phyloP scores from a whole-genome alignment of 2,113 vertebrate species.

The Delphinapterus leucas region DNA sequence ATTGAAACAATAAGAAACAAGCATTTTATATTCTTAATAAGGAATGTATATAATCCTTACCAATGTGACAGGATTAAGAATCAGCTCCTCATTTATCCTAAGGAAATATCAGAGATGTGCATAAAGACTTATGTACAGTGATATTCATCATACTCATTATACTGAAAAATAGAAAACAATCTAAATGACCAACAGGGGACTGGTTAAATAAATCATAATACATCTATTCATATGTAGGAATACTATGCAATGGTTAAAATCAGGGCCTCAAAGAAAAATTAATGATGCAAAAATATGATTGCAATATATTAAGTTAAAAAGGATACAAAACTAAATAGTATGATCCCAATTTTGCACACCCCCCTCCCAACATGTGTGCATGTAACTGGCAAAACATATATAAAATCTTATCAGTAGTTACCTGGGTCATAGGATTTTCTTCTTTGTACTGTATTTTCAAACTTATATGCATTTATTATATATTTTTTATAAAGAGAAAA shows the following conservation, averaged over 20 bases:
- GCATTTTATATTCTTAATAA: slow-evolving; percentile 79
- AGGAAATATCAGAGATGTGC: slow-evolving; percentile 80
- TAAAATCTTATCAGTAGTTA: slow-evolving; percentile 66
- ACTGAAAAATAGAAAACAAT: slow-evolving; percentile 80
- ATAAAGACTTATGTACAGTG: slow-evolving; percentile 80
- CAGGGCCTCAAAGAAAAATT: slow-evolving; percentile 73
- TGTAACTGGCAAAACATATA: slow-evolving; percentile 65
- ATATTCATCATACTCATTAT: slow-evolving; percentile 78
- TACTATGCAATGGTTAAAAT: slow-evolving; percentile 74
- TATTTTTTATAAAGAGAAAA: slow-evolving; percentile 61
- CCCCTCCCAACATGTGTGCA: slow-evolving; percentile 65
- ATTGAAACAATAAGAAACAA: slow-evolving; percentile 78
- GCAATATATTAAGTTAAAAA: slow-evolving; percentile 68
- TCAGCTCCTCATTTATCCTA: slow-evolving; percentile 81
- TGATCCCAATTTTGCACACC: slow-evolving; percentile 52
- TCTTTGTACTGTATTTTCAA: slow-evolving; percentile 66
- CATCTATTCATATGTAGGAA: slow-evolving; percentile 76
- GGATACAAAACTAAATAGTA: slow-evolving; percentile 57
- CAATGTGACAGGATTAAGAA: slow-evolving; percentile 80
- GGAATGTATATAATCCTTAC: slow-evolving; percentile 80
- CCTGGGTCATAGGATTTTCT: slow-evolving; percentile 68
- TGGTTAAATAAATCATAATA: slow-evolving; percentile 75
- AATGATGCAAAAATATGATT: slow-evolving; percentile 71
- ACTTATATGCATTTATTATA: slow-evolving; percentile 67
- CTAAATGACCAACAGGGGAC: slow-evolving; percentile 77